These are phyloP conservation scores for Columba janthina DNA, from an alignment of 2,113 vertebrate species.

Conservation along the genomic window DNA sequence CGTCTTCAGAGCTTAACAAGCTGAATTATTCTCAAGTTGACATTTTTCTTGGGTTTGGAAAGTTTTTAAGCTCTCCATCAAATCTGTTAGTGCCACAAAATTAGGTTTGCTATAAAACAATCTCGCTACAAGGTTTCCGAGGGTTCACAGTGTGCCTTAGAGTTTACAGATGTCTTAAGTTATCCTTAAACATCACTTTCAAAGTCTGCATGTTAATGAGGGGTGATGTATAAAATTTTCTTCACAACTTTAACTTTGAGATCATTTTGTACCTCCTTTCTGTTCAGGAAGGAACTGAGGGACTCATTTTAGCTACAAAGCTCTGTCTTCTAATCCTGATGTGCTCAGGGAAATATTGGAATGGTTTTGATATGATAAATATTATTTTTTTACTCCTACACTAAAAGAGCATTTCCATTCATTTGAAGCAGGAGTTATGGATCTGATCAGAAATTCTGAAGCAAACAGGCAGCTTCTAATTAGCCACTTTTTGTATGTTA, in stretches of 20 bases:
- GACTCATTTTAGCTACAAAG: neutral
- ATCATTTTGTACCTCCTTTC: neutral
- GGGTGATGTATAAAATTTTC: neutral
- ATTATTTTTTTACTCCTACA: conserved; percentile 5
- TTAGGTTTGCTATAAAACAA: neutral
- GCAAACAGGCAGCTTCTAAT: conserved; percentile 12
- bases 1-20: neutral
- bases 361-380: neutral
- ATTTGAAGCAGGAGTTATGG: neutral
- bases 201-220: neutral
- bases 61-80: neutral
- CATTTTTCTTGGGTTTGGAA: neutral
- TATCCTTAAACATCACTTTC: neutral
- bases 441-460: neutral
- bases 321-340: neutral
- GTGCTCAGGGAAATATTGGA: neutral
- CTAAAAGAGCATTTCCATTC: neutral
- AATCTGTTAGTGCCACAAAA: neutral
- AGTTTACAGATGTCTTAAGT: neutral
- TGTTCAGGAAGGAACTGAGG: neutral
- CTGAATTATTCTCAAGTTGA: neutral
- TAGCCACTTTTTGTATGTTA: neutral
- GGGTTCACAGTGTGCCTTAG: neutral
- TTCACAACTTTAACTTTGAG: neutral
- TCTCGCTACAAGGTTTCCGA: neutral